Conservation (phyloP, 2,797 vertebrate species). For the Vespertilio murinus region DNA sequence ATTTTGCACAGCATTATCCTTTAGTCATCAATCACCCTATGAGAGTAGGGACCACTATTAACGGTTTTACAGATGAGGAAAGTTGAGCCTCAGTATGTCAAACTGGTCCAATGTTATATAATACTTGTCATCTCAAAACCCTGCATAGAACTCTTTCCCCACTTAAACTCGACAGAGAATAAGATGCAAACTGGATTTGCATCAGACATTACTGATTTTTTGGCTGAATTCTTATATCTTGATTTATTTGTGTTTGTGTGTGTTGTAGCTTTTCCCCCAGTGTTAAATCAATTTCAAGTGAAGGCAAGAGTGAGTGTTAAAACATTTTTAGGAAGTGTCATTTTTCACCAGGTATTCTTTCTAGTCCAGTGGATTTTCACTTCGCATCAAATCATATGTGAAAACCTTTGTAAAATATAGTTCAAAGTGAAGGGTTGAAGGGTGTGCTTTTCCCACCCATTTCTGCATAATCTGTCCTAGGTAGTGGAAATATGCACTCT, state of each 20-base stretch:
- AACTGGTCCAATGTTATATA: neutral
- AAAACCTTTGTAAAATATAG: neutral
- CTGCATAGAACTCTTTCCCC: neutral
- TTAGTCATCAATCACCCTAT: neutral
- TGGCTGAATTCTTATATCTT: neutral
- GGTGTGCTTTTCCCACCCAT: neutral
- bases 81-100: neutral
- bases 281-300: neutral
- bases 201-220: neutral
- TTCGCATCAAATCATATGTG: neutral
- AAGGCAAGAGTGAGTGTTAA: neutral
- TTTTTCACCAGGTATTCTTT: neutral
- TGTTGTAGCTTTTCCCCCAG: neutral
- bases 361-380: neutral
- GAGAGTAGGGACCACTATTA: neutral
- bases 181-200: neutral
- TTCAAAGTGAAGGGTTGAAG: neutral
- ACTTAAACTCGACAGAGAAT: neutral
- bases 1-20: neutral
- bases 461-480: neutral
- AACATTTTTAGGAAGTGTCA: neutral
- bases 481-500: neutral
- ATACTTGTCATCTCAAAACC: neutral
- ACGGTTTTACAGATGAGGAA: neutral
- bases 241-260: no score